Evolutionary conservation across 2,113 vertebrate genomes (phyloP), one percentile per base, ranked within the genome.

Genomic region (Psilopsiagon aymara): DNA sequence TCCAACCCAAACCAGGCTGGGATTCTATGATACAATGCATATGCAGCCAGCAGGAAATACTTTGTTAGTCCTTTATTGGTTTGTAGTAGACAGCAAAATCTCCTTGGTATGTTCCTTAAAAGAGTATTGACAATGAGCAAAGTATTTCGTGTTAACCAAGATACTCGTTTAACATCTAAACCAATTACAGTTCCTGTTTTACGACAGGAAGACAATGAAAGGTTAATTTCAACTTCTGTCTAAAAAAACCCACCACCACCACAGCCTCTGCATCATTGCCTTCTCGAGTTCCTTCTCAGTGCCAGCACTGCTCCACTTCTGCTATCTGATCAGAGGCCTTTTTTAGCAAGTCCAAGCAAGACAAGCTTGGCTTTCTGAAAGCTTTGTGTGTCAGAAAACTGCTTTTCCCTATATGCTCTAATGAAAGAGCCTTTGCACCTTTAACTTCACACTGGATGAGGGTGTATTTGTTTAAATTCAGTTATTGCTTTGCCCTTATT

Each of bases 281-380:
- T 91, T 94, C 92, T 94, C 24, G 4, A 76, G 87, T 92, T 94
- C 78, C 78, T 89, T 81, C 43, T 47, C 35, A n/a, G 68, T 59
- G 17, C 49, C 31, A 77, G 60, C 59, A 5, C 74, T 83, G 53
- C 55, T 90, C 41, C 29, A 3, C 79, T 69, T 49, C 66, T 82
- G 95, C 91, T 92, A 82, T 0, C 73, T 78, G 88, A 88, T 88
- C 86, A 86, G 59, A 91, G 68, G 31, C 21, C 52, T 90, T 59
- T 59, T 59, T 62, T n/a, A 81, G 86, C 94, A 96, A 92, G 92
- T 94, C 88, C 14, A 53, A 82, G 89, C 94, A 97, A 68, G 93
- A 81, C 52, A 15, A 6, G 73, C 66, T 94, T 95, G 83, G 94
- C 95, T 93, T 95, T 91, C 57, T 16, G 7, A 71, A 92, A 84